Base-by-base conservation (phyloP, 2,113 vertebrate species). In the Mugil cephalus region DNA sequence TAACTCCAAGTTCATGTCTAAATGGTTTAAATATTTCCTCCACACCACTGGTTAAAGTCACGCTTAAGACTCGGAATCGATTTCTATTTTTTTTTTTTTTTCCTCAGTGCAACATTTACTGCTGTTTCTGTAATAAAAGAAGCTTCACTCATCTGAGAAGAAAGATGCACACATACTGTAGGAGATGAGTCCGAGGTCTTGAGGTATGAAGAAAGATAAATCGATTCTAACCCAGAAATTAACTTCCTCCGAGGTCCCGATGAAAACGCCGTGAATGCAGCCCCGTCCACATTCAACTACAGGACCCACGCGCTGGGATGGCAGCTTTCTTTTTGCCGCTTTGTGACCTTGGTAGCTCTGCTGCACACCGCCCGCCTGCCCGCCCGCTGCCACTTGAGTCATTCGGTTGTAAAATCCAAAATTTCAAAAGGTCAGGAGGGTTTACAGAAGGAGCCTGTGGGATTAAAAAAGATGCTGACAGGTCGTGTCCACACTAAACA, bases 391-490 rank as follows among this genome's bases (percentile, higher is more conserved):
- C 40, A 10, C 73, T 53, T 30, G 36, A 82, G 60, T 14, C 48
- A 64, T 74, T 86, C 5, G 43, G 55, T 39, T 63, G 74, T 82
- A 75, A 88, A 88, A 81, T 34, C 42, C 40, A 1, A 71, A 75
- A 69, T 82, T 84, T 79, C 15, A 51, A n/a, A 30, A 77, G 71
- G 90, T 83, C 82, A 88, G 59, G 47, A 63, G 47, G 66, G 73
- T 80, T 77, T 77, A 73, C 19, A 67, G 48, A 69, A 2, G 24
- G 24, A 63, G 60, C 58, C 59, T 58, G 40, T n/a, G 59, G 46
- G 40, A 17, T 72, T 10, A 46, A 66, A 69, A 59, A 60, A 69
- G 68, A 21, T 39, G 68, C 77, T 66, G 82, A 77, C 73, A 40
- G 40, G 53, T 45, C 12, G 38, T 19, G 38, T 46, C 36, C 40